A percentile compares a stretch with the other conserved stretches of the same genome.
phyloP scores from a whole-genome alignment of 2,797 vertebrate genomes.

The Petrocephalus schoutedeni region DNA sequence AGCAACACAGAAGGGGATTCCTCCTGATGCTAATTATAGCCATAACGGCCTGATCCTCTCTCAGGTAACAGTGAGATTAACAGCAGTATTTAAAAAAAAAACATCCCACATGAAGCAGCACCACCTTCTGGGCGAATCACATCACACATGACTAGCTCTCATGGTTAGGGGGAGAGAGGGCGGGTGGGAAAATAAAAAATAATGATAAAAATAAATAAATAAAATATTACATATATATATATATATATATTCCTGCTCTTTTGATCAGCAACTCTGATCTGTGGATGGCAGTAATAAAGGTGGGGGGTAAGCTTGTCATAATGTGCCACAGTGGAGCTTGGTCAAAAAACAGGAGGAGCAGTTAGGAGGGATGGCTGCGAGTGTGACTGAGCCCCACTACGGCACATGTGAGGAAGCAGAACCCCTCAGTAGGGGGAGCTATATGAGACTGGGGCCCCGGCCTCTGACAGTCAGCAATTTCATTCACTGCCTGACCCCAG shows the following conservation, averaged over 20 bases:
- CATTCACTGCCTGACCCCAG: not conserved
- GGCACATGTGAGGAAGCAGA: not conserved
- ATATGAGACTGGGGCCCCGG: not conserved
- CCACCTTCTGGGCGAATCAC: not conserved
- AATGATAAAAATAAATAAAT: not conserved
- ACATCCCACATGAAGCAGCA: not conserved
- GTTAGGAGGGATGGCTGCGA: conserved; percentile 12
- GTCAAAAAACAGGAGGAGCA: conserved; percentile 20
- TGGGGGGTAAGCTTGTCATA: conserved; percentile 29
- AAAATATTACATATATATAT: not conserved
- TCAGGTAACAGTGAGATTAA: not conserved
- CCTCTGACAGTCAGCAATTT: not conserved
- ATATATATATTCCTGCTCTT: not conserved
- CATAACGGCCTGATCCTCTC: not conserved
- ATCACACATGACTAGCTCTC: not conserved
- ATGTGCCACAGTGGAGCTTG: conserved; percentile 20
- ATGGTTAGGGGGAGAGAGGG: not conserved
- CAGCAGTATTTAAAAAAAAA: not conserved
- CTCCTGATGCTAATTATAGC: not conserved
- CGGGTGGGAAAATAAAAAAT: not conserved
- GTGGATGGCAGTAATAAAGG: conserved; percentile 25
- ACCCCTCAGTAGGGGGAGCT: not conserved
- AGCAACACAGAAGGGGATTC: not conserved
- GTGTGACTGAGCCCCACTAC: conserved; percentile 28
- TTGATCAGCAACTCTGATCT: not conserved